A percentile compares a stretch with the other conserved stretches of the same genome.
Conservation (phyloP, 1,140 invertebrate species). For the Ceratosolen fusciceps region DNA sequence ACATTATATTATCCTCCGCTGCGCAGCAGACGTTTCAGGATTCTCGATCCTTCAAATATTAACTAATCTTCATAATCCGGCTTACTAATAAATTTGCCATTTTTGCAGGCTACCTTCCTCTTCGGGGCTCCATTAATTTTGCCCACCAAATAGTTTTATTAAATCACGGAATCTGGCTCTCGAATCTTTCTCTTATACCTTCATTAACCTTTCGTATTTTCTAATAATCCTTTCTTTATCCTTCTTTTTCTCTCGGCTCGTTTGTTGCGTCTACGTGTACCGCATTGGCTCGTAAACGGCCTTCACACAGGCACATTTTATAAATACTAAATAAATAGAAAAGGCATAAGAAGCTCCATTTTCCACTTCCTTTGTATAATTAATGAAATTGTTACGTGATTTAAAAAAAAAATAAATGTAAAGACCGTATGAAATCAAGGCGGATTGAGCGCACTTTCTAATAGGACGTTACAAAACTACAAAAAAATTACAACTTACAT, state of each 20-base stretch:
- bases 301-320: neutral
- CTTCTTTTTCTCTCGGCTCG: neutral
- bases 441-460: neutral
- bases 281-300: neutral
- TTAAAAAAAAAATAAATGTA: neutral
- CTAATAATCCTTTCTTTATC: too few relatives aligned
- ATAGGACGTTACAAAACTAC: slow-evolving; percentile 6
- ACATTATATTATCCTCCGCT: too few relatives aligned
- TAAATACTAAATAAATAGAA: neutral
- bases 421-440: neutral
- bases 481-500: slow-evolving; percentile 12
- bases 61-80: too few relatives aligned
- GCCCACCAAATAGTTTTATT: too few relatives aligned
- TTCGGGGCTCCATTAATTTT: too few relatives aligned
- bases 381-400: neutral
- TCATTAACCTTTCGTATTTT: neutral
- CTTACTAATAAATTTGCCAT: too few relatives aligned
- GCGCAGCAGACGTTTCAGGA: too few relatives aligned
- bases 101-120: too few relatives aligned
- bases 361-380: slow-evolving; percentile 13
- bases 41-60: too few relatives aligned
- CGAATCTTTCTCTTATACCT: neutral
- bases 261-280: neutral
- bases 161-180: too few relatives aligned
- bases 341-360: neutral